A percentile compares a stretch with the other conserved stretches of the same genome.
Conservation (phyloP, 2,888 invertebrate genomes). For the Pseudeuparius sepicola region DNA sequence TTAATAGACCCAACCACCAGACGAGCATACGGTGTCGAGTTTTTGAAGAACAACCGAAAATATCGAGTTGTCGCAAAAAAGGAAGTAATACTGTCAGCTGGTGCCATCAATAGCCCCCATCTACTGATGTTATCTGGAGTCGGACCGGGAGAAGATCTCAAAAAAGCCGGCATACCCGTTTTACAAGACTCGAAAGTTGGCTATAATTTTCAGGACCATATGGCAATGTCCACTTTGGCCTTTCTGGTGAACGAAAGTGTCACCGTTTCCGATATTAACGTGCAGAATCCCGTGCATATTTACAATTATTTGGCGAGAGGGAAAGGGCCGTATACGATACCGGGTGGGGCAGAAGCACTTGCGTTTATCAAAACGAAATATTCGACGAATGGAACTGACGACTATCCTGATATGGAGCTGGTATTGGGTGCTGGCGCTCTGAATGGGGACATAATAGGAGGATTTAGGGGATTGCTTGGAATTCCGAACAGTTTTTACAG, state of each 20-base stretch:
- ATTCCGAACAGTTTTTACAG: slow-evolving; percentile 51
- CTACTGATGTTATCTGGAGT: slow-evolving; percentile 78
- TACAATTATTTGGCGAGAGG: slow-evolving; percentile 53
- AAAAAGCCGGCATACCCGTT: slow-evolving; percentile 48
- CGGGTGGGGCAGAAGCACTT: slow-evolving; percentile 68
- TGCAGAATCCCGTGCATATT: slow-evolving; percentile 45
- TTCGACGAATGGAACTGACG: slow-evolving; percentile 37
- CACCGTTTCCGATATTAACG: slow-evolving; percentile 51
- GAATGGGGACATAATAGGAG: slow-evolving; percentile 62
- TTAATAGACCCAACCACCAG: slow-evolving; percentile 53
- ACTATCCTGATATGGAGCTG: slow-evolving; percentile 69
- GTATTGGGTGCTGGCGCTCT: slow-evolving; percentile 69
- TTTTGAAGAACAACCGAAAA: slow-evolving; percentile 49
- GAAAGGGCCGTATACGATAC: slow-evolving; percentile 62
- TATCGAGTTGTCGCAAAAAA: slow-evolving; percentile 50
- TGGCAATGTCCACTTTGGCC: slow-evolving; percentile 60
- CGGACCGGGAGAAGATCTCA: slow-evolving; percentile 55
- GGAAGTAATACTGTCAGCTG: slow-evolving; percentile 72
- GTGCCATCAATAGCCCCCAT: slow-evolving; percentile 77
- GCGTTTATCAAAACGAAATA: slow-evolving; percentile 63
- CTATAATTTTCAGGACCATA: slow-evolving; percentile 72
- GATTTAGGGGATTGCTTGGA: slow-evolving; percentile 54
- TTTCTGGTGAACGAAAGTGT: slow-evolving; percentile 62
- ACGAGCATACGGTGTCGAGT: slow-evolving; percentile 57
- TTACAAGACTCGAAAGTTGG: slow-evolving; percentile 66